Base-by-base conservation (phyloP, 1,140 invertebrate species). In the Thaumetopoea pityocampa region DNA sequence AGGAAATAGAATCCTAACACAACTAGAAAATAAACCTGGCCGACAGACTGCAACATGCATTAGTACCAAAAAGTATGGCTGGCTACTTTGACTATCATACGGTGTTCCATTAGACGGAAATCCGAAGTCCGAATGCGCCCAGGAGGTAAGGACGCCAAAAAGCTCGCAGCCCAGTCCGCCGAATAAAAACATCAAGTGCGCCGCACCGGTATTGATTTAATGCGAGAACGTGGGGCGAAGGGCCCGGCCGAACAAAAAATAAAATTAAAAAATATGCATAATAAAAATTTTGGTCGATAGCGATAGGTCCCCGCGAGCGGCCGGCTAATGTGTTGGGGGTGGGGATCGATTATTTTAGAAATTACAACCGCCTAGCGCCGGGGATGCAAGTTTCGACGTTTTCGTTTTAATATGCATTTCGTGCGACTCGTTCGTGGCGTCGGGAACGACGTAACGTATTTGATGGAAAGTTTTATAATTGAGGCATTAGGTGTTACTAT, bases 181-280 rank as follows among this genome's bases (percentile, higher is more conserved):
- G 47, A 76, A 73, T 67, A 68, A 76, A 66, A 64, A 30, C 35
- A 35, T 61, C 51, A 65, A 57, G 55, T 51, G 55, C 45, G 47
- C 59, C 54, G 54, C 59, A 59, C n/a, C n/a, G 52, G 62, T 82
- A 82, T 82, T 82, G 74, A 82, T 78, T 82, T 74, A 78, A 79
- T 69, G 68, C 73, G 40, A 35, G 29, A 23, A 48, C 12, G 67
- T 64, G 60, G 61, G 53, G 52, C 53, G 46, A 51, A 38, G 52
- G 46, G 51, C 42, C 44, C 54, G 65, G 51, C 12, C 60, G 59
- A 51, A 62, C 71, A 67, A 67, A 72, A 79, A 74, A 72, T 78
- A 72, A 77, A 82, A 76, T 78, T 82, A 73, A 79, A 79, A 47
- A 79, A 82, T 79, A 82, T 82, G 78, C 78, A 82, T 78, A 79